These are phyloP conservation scores for Melanotaenia nigrans DNA, from an alignment of 2,797 vertebrate genomes.

Conservation along the genomic window DNA sequence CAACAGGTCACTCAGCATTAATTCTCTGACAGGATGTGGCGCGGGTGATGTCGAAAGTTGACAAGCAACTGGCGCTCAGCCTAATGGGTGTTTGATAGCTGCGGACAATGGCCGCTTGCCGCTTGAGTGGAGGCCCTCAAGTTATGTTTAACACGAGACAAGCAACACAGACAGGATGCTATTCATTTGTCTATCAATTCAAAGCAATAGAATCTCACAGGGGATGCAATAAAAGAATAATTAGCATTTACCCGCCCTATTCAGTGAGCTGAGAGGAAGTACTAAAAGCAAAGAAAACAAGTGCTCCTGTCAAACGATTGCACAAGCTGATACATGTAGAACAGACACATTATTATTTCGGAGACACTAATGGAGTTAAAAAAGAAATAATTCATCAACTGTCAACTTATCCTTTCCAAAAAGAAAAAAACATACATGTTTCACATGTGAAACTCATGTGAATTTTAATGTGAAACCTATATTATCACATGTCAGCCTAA, in stretches of 20 bases:
- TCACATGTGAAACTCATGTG: neutral
- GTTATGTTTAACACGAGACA: conserved; percentile 68
- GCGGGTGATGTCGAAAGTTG: conserved; percentile 74
- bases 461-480: neutral
- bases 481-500: neutral
- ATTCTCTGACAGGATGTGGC: conserved; percentile 56
- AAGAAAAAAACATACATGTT: neutral
- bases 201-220: conserved; percentile 66
- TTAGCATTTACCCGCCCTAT: conserved; percentile 68
- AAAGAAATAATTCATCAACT: neutral
- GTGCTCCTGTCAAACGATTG: conserved; percentile 35
- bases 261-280: conserved; percentile 61
- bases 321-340: conserved; percentile 48
- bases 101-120: conserved; percentile 62
- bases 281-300: conserved; percentile 58
- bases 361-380: neutral
- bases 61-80: conserved; percentile 74
- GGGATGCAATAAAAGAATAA: conserved; percentile 62
- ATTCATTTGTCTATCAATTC: conserved; percentile 77
- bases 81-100: conserved; percentile 81
- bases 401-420: neutral
- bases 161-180: conserved; percentile 61
- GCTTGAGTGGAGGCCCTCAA: conserved; percentile 69
- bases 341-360: conserved; percentile 27
- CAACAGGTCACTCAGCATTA: conserved; percentile 50